phyloP scores from a whole-genome alignment of 2,113 vertebrate genomes.

The Microtus montanus region DNA sequence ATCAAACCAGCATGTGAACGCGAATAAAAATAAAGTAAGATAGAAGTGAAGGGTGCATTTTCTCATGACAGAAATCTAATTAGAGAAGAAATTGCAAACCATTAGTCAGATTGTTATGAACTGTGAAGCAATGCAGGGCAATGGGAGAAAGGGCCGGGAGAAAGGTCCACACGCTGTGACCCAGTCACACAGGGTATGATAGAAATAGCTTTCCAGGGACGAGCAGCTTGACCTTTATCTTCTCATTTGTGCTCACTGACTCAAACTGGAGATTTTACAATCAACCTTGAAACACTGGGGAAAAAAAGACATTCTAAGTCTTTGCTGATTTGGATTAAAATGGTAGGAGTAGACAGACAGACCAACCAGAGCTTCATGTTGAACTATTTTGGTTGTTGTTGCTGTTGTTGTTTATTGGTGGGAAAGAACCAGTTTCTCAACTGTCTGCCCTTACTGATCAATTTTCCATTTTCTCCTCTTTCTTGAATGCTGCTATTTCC shows the following conservation, averaged over 20 bases:
- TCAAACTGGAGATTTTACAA: neutral
- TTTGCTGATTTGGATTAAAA: constrained; percentile 22
- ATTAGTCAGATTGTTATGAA: constrained; percentile 63
- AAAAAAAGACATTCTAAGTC: neutral
- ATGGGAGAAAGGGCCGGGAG: constrained; percentile 64
- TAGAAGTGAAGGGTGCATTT: constrained; percentile 27
- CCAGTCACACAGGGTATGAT: neutral
- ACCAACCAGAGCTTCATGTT: neutral
- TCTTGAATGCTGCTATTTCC: neutral
- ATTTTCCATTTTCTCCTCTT: constrained; percentile 58
- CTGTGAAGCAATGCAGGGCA: constrained; percentile 69
- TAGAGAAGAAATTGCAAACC: constrained; percentile 77
- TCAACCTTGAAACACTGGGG: constrained; percentile 41
- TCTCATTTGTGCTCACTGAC: constrained; percentile 46
- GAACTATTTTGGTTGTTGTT: neutral
- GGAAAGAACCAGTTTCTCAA: neutral
- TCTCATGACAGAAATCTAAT: constrained; percentile 80
- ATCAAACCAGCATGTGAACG: neutral
- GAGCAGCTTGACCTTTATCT: constrained; percentile 52
- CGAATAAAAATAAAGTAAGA: constrained; percentile 25
- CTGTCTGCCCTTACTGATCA: neutral
- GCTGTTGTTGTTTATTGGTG: neutral
- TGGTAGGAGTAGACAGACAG: neutral
- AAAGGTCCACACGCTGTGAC: constrained; percentile 47
- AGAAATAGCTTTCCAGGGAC: constrained; percentile 51